phyloP scores from a whole-genome alignment of 30 jellyfish, hydroid and myxozoan genomes.

The Thelohanellus kitauei region DNA sequence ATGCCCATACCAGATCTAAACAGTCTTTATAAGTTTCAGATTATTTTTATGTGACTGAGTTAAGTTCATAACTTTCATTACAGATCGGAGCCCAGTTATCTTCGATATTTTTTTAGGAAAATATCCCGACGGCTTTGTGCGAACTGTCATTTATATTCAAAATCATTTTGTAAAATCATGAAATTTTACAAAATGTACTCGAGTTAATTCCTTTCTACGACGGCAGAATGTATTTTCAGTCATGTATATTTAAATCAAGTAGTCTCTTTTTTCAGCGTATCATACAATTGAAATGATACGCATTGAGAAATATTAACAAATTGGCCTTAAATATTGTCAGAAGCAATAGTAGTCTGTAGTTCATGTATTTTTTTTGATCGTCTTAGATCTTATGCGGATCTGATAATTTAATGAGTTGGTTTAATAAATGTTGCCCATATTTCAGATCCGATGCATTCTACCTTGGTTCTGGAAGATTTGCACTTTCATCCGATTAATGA shows the following conservation, averaged over 20 bases:
- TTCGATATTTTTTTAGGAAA: constrained; percentile 2
- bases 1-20: constrained; percentile 9
- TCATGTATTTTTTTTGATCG: constrained; percentile 6
- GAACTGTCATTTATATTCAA: constrained; percentile 9
- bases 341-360: constrained; percentile 13
- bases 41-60: constrained; percentile 7
- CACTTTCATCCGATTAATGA: constrained; percentile 10
- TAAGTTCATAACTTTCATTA: constrained; percentile 6
- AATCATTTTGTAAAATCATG: constrained; percentile 6
- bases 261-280: constrained; percentile 3
- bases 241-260: constrained; percentile 1
- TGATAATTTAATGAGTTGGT: constrained; percentile 6
- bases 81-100: constrained; percentile 1
- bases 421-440: constrained; percentile 1
- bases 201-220: constrained; percentile 2
- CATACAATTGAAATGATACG: constrained; percentile 1
- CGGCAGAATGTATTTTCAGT: not conserved
- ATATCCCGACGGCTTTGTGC: constrained; percentile 11
- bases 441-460: constrained; percentile 5
- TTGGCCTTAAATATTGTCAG: constrained; percentile 4
- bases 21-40: constrained; percentile 12
- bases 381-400: constrained; percentile 6
- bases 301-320: not conserved
- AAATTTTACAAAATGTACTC: constrained; percentile 11
- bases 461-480: constrained; percentile 8